These are phyloP conservation scores for Andrena bicolor DNA, from an alignment of 2,888 invertebrate genomes.

Conservation along the genomic window DNA sequence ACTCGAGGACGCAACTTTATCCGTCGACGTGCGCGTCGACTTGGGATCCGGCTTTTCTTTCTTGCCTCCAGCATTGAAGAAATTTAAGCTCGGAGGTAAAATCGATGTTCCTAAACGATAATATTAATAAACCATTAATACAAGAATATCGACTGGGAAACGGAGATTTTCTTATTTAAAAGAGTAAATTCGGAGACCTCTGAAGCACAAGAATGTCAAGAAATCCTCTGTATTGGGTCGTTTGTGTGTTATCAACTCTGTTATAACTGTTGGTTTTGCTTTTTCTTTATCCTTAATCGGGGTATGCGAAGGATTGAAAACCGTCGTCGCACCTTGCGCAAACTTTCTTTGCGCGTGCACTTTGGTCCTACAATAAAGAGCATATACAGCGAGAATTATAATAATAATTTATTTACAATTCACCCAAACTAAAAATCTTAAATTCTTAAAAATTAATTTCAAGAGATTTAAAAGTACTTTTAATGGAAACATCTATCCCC, in stretches of 20 bases:
- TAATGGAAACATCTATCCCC: not conserved
- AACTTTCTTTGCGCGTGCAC: conserved; percentile 95
- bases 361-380: conserved; percentile 87
- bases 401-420: conserved; percentile 2
- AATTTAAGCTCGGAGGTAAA: conserved; percentile 90
- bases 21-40: conserved; percentile 42
- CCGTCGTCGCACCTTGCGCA: conserved; percentile 91
- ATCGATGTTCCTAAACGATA: conserved; percentile 87
- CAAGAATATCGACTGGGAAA: conserved; percentile 51
- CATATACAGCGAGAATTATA: conserved; percentile 10
- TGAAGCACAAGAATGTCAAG: conserved; percentile 93
- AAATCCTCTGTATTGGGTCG: conserved; percentile 95
- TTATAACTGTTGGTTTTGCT: conserved; percentile 85
- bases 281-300: conserved; percentile 88
- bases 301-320: conserved; percentile 87
- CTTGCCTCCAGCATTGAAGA: conserved; percentile 86
- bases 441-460: not conserved
- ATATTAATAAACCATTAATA: conserved; percentile 19
- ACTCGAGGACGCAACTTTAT: conserved; percentile 59
- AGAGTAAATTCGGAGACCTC: conserved; percentile 86
- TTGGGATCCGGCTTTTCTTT: conserved; percentile 78
- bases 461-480: not conserved
- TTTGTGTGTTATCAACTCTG: conserved; percentile 88
- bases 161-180: conserved; percentile 83
- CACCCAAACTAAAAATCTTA: not conserved